Percentiles rank a stretch among this genome's conserved stretches.
Evolutionary conservation across 2,888 invertebrate genomes (phyloP).

Genomic region (Ochlodes sylvanus): DNA sequence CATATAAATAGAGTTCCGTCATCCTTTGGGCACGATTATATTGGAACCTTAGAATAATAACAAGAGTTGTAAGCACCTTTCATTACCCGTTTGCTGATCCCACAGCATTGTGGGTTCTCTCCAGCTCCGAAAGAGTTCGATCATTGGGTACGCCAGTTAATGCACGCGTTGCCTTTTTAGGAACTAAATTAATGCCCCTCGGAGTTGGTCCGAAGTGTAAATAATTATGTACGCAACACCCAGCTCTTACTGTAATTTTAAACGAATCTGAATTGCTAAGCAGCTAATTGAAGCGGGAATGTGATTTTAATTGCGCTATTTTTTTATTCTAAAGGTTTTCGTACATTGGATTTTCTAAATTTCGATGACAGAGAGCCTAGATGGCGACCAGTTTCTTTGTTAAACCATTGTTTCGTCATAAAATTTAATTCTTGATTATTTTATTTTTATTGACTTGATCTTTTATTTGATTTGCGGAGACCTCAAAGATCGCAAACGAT

Average conservation of each 20-base stretch:
- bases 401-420: too few species aligned
- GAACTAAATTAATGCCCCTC: conserved; percentile 22
- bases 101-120: conserved; percentile 3
- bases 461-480: too few species aligned
- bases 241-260: conserved; percentile 15
- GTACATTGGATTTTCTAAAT: too few species aligned
- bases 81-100: neutral
- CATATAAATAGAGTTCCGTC: too few species aligned
- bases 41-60: too few species aligned
- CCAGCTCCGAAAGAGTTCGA: conserved; percentile 5
- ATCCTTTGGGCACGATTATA: too few species aligned
- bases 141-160: conserved; percentile 22
- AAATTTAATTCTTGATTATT: too few species aligned
- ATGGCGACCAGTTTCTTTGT: too few species aligned
- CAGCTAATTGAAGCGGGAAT: conserved; percentile 3
- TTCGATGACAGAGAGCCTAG: too few species aligned
- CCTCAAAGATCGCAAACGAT: too few species aligned
- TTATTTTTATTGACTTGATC: too few species aligned
- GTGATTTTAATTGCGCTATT: conserved; percentile 22
- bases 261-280: conserved; percentile 31
- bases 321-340: conserved; percentile 1
- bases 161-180: conserved; percentile 19
- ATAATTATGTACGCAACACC: conserved; percentile 15
- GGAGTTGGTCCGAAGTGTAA: conserved; percentile 30
- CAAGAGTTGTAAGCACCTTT: too few species aligned